These are phyloP conservation scores for Schizothorax lantsangensis DNA, from an alignment of 2,797 vertebrate species.

Conservation along the genomic window DNA sequence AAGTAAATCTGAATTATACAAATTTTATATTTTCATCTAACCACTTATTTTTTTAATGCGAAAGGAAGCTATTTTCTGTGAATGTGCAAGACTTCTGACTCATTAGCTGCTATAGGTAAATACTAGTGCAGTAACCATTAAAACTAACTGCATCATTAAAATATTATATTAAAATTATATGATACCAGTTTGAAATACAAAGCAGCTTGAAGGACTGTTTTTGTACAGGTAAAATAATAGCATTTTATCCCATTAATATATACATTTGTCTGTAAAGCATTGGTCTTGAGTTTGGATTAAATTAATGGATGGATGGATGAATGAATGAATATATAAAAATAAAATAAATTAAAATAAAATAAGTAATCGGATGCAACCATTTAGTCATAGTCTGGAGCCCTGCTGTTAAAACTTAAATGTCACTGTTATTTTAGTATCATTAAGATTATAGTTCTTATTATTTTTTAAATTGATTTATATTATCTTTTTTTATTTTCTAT, in stretches of 20 bases:
- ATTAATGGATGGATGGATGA: background rate
- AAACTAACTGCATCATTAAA: background rate
- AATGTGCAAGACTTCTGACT: background rate
- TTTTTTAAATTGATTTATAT: background rate
- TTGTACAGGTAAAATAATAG: background rate
- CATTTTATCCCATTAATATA: background rate
- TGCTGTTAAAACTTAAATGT: background rate
- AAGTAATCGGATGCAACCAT: background rate
- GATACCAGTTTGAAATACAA: background rate
- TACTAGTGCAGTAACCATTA: background rate
- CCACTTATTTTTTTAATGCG: background rate
- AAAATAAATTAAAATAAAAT: background rate
- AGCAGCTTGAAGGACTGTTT: background rate
- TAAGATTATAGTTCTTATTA: background rate
- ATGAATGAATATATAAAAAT: background rate
- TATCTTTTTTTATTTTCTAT: background rate
- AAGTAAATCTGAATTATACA: background rate
- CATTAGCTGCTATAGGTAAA: background rate
- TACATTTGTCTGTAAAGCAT: background rate
- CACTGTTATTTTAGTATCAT: background rate
- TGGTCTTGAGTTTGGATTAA: background rate
- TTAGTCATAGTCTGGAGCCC: background rate
- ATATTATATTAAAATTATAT: background rate
- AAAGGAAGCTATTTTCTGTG: background rate
- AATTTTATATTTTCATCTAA: background rate